phyloP scores from a whole-genome alignment of 2,797 vertebrate species.

The Xiphophorus birchmanni region DNA sequence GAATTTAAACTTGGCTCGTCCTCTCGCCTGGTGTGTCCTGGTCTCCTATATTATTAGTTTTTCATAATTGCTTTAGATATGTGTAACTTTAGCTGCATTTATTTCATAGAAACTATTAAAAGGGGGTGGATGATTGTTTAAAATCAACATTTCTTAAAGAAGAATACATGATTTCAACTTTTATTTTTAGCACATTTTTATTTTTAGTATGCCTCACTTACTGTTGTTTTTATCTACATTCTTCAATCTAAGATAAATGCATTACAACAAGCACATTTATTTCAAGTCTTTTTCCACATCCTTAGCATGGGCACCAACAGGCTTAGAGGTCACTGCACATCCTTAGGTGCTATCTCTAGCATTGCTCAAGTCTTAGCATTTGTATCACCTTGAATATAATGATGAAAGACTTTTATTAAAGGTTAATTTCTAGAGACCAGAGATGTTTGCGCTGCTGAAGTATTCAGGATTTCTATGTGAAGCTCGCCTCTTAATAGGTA shows the following conservation, averaged over 20 bases:
- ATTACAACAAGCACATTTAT: background rate
- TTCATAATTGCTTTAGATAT: background rate
- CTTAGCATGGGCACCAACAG: background rate
- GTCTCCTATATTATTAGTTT: background rate
- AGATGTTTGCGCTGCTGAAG: background rate
- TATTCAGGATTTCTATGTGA: background rate
- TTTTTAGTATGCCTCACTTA: background rate
- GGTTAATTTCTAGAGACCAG: background rate
- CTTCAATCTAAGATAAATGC: background rate
- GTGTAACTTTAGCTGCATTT: background rate
- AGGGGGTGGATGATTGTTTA: background rate
- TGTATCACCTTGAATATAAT: conserved; percentile 21
- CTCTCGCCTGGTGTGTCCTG: background rate
- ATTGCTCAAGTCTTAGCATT: conserved; percentile 13
- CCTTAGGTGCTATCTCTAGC: conserved; percentile 32
- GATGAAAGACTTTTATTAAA: background rate
- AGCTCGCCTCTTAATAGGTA: background rate
- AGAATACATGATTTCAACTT: background rate
- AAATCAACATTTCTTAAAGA: background rate
- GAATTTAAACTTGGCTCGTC: background rate
- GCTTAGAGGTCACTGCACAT: background rate
- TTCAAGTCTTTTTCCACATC: background rate
- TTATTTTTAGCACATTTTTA: too few species aligned
- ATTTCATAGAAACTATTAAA: background rate
- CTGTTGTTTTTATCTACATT: background rate